phyloP scores from a whole-genome alignment of 2,888 invertebrate species.

The Loripinus fragilis region DNA sequence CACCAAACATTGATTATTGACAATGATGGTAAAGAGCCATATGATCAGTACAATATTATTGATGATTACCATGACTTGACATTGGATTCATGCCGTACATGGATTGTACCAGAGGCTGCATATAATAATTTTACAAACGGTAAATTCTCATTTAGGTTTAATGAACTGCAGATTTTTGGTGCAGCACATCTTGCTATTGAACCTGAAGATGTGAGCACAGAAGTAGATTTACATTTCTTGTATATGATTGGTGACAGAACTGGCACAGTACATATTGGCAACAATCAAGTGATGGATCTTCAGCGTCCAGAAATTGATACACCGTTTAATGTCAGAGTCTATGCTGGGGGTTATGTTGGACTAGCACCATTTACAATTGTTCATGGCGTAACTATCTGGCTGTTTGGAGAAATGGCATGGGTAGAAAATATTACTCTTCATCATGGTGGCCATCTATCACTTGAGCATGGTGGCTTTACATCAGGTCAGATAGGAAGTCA shows the following conservation, averaged over 20 bases:
- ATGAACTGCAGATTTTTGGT: constrained; percentile 72
- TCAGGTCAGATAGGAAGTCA: constrained; percentile 47
- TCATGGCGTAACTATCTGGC: constrained; percentile 72
- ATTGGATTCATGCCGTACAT: constrained; percentile 67
- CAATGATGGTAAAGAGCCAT: constrained; percentile 63
- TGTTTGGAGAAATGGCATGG: constrained; percentile 70
- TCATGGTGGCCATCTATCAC: constrained; percentile 66
- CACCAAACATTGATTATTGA: constrained; percentile 70
- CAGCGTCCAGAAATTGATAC: constrained; percentile 68
- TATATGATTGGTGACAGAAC: constrained; percentile 77
- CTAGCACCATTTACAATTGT: constrained; percentile 71
- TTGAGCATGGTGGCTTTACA: constrained; percentile 66
- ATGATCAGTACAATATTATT: constrained; percentile 62
- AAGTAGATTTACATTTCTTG: constrained; percentile 67
- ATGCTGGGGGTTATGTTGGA: constrained; percentile 65
- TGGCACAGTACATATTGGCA: constrained; percentile 73
- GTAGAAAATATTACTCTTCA: constrained; percentile 70
- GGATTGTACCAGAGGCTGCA: constrained; percentile 69
- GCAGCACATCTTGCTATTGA: constrained; percentile 68
- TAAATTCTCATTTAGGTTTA: constrained; percentile 62
- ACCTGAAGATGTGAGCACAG: constrained; percentile 56
- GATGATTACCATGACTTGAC: constrained; percentile 62
- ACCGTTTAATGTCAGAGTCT: constrained; percentile 70
- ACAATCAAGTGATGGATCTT: constrained; percentile 69
- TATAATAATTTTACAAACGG: constrained; percentile 57